Evolutionary conservation across 2,113 vertebrate genomes (phyloP).

Genomic region (Proterorhinus semilunaris): DNA sequence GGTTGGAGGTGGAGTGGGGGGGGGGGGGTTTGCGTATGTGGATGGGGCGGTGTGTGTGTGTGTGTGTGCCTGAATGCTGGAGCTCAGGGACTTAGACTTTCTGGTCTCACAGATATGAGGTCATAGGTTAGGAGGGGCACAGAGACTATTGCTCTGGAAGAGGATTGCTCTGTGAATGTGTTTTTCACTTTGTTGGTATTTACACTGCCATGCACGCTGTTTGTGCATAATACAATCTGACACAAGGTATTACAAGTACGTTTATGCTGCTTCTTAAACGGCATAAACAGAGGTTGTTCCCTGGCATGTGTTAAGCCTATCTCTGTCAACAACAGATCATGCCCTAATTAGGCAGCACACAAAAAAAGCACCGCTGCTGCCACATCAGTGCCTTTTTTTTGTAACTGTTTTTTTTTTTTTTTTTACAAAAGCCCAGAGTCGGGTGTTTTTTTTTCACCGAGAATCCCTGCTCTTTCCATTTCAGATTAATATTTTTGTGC

Average conservation of each 20-base stretch:
- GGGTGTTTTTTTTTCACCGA: no score
- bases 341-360: no score
- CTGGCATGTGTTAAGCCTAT: no score
- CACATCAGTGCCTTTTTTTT: no score
- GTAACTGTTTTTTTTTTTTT: no score
- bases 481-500: no score
- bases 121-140: slow-evolving; percentile 59
- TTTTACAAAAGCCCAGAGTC: no score
- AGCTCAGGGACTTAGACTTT: slow-evolving; percentile 64
- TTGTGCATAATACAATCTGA: background rate
- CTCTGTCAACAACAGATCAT: no score
- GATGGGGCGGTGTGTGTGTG: background rate
- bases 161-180: slow-evolving; percentile 18
- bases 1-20: slow-evolving; percentile 60
- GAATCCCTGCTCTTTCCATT: no score
- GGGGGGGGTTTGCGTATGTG: slow-evolving; percentile 36
- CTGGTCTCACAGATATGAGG: slow-evolving; percentile 66
- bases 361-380: no score
- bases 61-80: slow-evolving; percentile 32
- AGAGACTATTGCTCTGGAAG: slow-evolving; percentile 18
- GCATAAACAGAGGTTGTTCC: no score
- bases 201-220: background rate
- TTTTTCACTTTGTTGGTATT: background rate
- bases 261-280: no score
- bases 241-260: background rate